Conservation (phyloP, 2,888 invertebrate species). For the Ischnura elegans region DNA sequence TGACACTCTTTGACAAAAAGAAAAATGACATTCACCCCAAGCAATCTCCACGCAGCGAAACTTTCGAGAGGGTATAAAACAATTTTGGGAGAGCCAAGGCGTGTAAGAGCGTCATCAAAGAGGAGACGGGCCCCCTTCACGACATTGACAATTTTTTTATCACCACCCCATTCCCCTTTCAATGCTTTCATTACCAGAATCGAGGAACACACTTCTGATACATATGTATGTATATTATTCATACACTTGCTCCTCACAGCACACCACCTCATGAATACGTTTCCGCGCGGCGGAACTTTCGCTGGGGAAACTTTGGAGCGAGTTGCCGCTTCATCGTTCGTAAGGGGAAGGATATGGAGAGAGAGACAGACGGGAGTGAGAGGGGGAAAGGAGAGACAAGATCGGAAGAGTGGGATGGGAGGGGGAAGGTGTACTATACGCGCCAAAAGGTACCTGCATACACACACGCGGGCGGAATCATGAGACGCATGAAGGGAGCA, state of each 20-base stretch:
- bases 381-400: too few species aligned
- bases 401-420: background rate
- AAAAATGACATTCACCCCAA: too few species aligned
- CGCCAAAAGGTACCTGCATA: conserved; percentile 11
- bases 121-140: background rate
- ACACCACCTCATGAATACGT: conserved; percentile 13
- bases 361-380: background rate
- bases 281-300: background rate
- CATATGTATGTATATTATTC: conserved; percentile 19
- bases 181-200: background rate
- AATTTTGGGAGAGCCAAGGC: too few species aligned
- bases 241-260: background rate
- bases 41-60: too few species aligned
- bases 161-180: background rate
- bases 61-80: too few species aligned
- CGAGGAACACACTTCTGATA: background rate
- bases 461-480: background rate
- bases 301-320: background rate
- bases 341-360: background rate
- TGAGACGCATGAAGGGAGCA: background rate
- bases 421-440: conserved; percentile 19
- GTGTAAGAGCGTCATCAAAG: background rate
- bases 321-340: background rate
- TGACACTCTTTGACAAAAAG: too few species aligned
- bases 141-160: background rate